Base-by-base conservation (phyloP, 1,140 invertebrate species). In the Leptinotarsa undecemlineata region DNA sequence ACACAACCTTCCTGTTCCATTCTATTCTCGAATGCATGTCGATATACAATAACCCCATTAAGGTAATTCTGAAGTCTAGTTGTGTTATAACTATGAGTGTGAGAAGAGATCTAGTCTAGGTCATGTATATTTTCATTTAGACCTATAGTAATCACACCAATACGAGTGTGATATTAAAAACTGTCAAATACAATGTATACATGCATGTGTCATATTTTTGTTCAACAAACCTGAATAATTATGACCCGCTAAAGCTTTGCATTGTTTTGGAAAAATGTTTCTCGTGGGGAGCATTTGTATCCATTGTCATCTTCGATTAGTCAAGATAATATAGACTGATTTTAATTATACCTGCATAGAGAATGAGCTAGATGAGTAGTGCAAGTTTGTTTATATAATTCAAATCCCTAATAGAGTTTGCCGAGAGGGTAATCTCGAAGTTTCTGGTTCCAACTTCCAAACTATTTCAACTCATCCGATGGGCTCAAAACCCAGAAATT, bases 301-400 rank as follows among this genome's bases (percentile, higher is more conserved):
- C 51, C 4, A 57, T 57, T 17, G 15, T 57, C 51, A 57, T 57
- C 4, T 17, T n/a, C n/a, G 15, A 17, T 57, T 19, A 57, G 51
- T 15, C 51, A 8, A 6, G 6, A 33, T 33, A 33, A 33, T 33
- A 33, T 57, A 15, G 15, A 57, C 51, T 57, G 14, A 17, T n/a
- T 64, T 15, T 64, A 64, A 64, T 21, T 47, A 68, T 71, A 47
- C 63, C 48, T 33, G 33, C 68, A 69, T 66, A 63, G 48, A 71
- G 71, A 76, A 76, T 76, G 74, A 68, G 74, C 74, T 76, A 71
- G 70, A 72, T 15, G 8, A 48, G 73, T 74, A 74, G 74, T 76
- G 75, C 75, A 73, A 76, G 75, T 76, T 73, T 73, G 75, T 73
- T 19, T 26, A 14, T 61, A 57, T 57, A 17, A 57, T 19, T 57